Percentiles rank a stretch among this genome's conserved stretches.
Conservation (phyloP, 1,140 invertebrate genomes). For the Pemphigus obesinymphae region DNA sequence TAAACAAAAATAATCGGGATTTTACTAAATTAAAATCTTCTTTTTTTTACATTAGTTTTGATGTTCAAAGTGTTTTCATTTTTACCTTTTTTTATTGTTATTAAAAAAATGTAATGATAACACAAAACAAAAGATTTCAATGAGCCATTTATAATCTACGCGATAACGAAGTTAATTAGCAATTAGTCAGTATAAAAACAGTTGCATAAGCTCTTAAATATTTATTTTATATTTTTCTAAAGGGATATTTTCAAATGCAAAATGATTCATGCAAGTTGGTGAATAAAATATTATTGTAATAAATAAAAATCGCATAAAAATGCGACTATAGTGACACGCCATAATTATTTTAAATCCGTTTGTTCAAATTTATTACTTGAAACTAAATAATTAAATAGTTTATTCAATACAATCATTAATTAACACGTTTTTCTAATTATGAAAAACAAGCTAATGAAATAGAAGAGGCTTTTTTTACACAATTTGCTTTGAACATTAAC, state of each 20-base stretch:
- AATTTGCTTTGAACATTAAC: too few relatives aligned
- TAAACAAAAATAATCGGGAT: neutral
- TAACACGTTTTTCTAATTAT: too few relatives aligned
- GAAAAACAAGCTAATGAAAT: too few relatives aligned
- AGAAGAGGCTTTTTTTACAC: too few relatives aligned
- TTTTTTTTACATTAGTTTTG: neutral
- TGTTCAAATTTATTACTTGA: too few relatives aligned
- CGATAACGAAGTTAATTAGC: constrained; percentile 2
- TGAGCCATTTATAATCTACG: neutral
- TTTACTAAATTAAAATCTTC: neutral
- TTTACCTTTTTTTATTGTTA: too few relatives aligned
- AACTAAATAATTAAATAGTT: too few relatives aligned
- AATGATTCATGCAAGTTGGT: neutral
- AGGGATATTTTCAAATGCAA: neutral
- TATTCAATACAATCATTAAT: too few relatives aligned
- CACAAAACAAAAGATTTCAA: neutral
- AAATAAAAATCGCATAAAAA: too few relatives aligned
- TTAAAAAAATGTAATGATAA: neutral
- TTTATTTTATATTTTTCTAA: neutral
- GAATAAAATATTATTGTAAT: neutral
- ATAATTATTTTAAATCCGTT: too few relatives aligned
- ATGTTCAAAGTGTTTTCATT: neutral
- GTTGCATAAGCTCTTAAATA: neutral
- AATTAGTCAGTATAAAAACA: neutral
- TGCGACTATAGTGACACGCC: too few relatives aligned